These are phyloP conservation scores for Mantis religiosa DNA, from an alignment of 2,888 invertebrate species.

Conservation along the genomic window DNA sequence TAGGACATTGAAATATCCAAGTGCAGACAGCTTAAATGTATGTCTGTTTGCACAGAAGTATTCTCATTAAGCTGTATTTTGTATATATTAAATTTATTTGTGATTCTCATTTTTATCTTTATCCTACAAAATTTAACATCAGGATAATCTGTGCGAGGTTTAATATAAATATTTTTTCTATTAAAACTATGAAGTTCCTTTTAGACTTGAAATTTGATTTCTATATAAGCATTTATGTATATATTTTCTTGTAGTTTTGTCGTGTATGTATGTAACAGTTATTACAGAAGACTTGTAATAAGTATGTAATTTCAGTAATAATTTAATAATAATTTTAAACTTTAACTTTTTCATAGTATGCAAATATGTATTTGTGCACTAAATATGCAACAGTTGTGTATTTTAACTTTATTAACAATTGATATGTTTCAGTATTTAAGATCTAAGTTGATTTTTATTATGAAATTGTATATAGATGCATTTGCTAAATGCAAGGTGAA, in stretches of 20 bases:
- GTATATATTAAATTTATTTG: background rate
- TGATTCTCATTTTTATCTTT: background rate
- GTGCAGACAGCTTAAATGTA: background rate
- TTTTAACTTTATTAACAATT: background rate
- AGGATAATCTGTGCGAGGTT: background rate
- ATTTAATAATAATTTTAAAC: background rate
- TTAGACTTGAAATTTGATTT: background rate
- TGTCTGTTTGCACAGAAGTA: background rate
- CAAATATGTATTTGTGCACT: background rate
- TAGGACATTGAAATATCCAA: background rate
- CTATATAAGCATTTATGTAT: background rate
- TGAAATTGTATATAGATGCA: background rate
- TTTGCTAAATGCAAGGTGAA: background rate
- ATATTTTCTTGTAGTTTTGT: background rate
- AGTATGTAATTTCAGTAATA: background rate
- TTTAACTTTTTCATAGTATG: background rate
- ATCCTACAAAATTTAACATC: background rate
- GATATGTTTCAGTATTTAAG: background rate
- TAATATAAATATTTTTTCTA: background rate
- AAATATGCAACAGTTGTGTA: background rate
- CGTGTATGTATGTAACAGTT: background rate
- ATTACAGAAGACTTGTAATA: background rate
- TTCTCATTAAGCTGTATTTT: background rate
- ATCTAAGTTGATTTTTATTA: background rate
- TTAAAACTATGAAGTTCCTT: background rate